Base-by-base conservation (phyloP, 53 echinoderm and acorn worm genomes). In the Echinometra lucunter region DNA sequence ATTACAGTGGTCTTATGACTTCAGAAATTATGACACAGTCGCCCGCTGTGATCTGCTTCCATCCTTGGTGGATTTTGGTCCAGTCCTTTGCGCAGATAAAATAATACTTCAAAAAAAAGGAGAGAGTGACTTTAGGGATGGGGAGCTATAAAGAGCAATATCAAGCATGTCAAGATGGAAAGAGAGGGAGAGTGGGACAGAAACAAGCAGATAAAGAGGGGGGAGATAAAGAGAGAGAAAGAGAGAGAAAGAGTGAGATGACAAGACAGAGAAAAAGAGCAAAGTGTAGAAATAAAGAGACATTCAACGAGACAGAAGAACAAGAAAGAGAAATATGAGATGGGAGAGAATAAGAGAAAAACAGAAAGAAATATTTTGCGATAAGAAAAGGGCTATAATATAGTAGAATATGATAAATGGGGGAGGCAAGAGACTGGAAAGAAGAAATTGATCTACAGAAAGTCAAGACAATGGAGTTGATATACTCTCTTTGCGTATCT, bases 1-100 rank as follows among this genome's bases (percentile, higher is more conserved):
- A 85, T 85, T 85, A 30, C 7, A 47, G 15, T 21, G 23, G n/a
- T 85, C n/a, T 85, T 85, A 85, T 85, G 47, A 85, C 47, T 49
- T 85, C n/a, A 85, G 40, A 8, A 45, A 49, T 40, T 0, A 47
- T 85, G 25, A 85, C 85, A 85, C 47, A 85, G 47, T 45, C n/a
- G 49, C 28, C 85, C 15, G 1, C 78, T 11, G 5, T 11, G 53
- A 53, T 53, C 53, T 53, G 5, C 13, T 2, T 53, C 8, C 8
- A 53, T 49, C 4, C 49, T 6, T 2, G 53, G 53, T 53, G 49
- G 49, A 53, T 25, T 63, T 63, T 25, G 21, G 63, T 63, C 63
- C 0, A 19, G 58, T 58, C 19, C 10, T 58, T 58, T 58, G 0
- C 0, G 58, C 16, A 58, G 12, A 19, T 58, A 11, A 12, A 2